These are phyloP conservation scores for Harpalus rufipes DNA, from an alignment of 2,888 invertebrate genomes.

Conservation along the genomic window DNA sequence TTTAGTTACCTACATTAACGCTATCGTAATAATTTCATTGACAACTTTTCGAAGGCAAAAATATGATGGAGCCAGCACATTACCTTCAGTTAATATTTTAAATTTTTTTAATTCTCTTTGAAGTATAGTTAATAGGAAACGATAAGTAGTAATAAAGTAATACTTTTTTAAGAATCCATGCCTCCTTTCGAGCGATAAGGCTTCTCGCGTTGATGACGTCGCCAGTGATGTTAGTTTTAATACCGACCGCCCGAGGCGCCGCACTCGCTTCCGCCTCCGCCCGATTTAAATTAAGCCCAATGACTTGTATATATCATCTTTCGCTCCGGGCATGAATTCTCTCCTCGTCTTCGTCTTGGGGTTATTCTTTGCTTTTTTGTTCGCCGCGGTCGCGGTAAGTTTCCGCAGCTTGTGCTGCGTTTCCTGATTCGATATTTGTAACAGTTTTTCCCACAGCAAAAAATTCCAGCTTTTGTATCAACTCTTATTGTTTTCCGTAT, in stretches of 20 bases:
- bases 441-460: slow-evolving; percentile 31
- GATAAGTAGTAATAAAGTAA: background rate
- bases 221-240: slow-evolving; percentile 58
- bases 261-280: slow-evolving; percentile 40
- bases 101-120: background rate
- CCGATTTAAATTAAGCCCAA: slow-evolving; percentile 66
- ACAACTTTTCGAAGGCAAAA: background rate
- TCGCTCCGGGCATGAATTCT: slow-evolving; percentile 47
- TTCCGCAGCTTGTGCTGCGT: slow-evolving; percentile 43
- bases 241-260: slow-evolving; percentile 43
- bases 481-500: slow-evolving; percentile 41
- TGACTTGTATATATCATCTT: slow-evolving; percentile 68
- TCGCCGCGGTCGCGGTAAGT: slow-evolving; percentile 30
- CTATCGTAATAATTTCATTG: background rate
- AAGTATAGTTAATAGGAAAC: background rate
- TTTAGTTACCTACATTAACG: background rate
- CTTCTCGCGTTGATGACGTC: slow-evolving; percentile 23
- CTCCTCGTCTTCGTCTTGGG: background rate
- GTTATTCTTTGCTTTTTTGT: slow-evolving; percentile 19
- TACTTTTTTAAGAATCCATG: slow-evolving; percentile 18
- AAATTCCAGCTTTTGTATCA: slow-evolving; percentile 30
- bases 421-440: slow-evolving; percentile 53
- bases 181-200: background rate
- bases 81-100: too few relatives aligned
- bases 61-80: too few relatives aligned